These are phyloP conservation scores for Drosophila micromelanica DNA, from an alignment of 1,140 invertebrate genomes.

Conservation along the genomic window DNA sequence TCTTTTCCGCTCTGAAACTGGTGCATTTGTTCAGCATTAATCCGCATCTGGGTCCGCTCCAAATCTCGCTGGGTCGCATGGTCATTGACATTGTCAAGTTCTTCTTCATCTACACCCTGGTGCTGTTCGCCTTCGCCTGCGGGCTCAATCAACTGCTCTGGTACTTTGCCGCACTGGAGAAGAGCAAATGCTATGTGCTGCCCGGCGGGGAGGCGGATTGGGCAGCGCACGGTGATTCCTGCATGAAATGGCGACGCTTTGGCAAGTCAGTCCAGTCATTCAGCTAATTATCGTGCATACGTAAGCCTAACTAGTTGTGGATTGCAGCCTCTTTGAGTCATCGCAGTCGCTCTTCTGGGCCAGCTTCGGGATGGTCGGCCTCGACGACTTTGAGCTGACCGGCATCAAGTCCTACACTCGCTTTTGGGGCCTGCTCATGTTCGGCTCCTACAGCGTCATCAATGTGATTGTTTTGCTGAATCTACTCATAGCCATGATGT, in stretches of 20 bases:
- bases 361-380: slow-evolving; percentile 92
- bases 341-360: slow-evolving; percentile 96
- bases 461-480: slow-evolving; percentile 94
- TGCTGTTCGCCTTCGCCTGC: slow-evolving; percentile 93
- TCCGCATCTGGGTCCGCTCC: slow-evolving; percentile 94
- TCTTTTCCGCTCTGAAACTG: slow-evolving; percentile 93
- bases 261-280: slow-evolving; percentile 85
- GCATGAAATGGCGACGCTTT: slow-evolving; percentile 91
- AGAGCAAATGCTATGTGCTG: slow-evolving; percentile 89
- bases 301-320: slow-evolving; percentile 40
- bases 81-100: slow-evolving; percentile 95
- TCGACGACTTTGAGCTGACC: slow-evolving; percentile 91
- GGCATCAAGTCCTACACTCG: slow-evolving; percentile 91
- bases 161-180: slow-evolving; percentile 94
- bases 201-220: slow-evolving; percentile 87
- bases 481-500: slow-evolving; percentile 96
- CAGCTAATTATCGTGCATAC: slow-evolving; percentile 52
- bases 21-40: slow-evolving; percentile 96
- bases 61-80: slow-evolving; percentile 93
- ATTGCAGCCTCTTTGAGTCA: slow-evolving; percentile 93
- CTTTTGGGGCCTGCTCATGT: slow-evolving; percentile 93
- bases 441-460: slow-evolving; percentile 92
- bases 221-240: slow-evolving; percentile 88
- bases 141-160: slow-evolving; percentile 94
- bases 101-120: slow-evolving; percentile 93